Evolutionary conservation across 2,113 vertebrate species (phyloP), one percentile per base, ranked within the genome.

Genomic region (Macroglossus sobrinus): DNA sequence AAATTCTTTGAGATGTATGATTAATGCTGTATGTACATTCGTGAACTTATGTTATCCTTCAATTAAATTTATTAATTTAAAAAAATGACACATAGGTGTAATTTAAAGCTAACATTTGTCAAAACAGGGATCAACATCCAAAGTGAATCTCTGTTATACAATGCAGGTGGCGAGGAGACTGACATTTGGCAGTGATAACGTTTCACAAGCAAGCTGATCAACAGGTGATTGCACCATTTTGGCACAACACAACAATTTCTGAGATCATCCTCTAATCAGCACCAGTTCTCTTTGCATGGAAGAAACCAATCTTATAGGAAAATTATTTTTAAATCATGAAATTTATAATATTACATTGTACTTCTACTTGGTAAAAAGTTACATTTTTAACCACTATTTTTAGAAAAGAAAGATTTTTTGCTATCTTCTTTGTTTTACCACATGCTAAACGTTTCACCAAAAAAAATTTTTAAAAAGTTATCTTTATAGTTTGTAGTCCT

Each of bases 61-160:
- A 75, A 38, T 80, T 43, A 87, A 84, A 92, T 92, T 89, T 75
- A 80, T 69, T 86, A 89, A 80, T 91, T 91, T 61, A 50, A 18
- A 69, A 84, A 91, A 81, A 35, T 19, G 71, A 92, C 43, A 96
- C n/a, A 55, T 19, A 68, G 57, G 26, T 69, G 2, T 35, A 92
- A 84, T 59, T 63, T 63, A 82, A 86, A 91, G n/a, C 33, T 53
- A 43, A 79, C 19, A 7, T 10, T 68, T 92, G 84, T 53, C 24
- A 69, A 79, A 92, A 45, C 30, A 66, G 24, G 24, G 21, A 53
- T 75, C 19, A 40, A 93, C 6, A 12, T 45, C 10, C 33, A 86
- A 61, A 59, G 38, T 30, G 43, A 63, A 55, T 66, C 59, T 84
- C 72, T 85, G 59, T 45, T 64, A 53, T 12, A 45, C 78, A 93